Evolutionary conservation across 2,888 invertebrate genomes (phyloP).

Genomic region (Trissolcus brochymenae): DNA sequence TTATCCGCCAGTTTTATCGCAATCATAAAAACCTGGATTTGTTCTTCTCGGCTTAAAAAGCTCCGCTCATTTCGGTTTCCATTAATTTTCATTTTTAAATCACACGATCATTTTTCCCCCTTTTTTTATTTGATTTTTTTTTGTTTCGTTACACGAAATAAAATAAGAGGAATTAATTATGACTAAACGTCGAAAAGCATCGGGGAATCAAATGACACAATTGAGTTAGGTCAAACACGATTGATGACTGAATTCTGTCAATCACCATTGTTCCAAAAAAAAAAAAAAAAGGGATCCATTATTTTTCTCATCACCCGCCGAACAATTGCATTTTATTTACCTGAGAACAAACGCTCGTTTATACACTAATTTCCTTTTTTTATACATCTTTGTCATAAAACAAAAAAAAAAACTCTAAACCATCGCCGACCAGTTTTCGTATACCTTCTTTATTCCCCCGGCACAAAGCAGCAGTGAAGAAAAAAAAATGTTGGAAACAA

Average conservation of each 20-base stretch:
- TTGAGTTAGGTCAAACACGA: conserved; percentile 9
- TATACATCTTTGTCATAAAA: not conserved
- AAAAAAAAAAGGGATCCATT: not conserved
- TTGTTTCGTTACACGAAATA: too few species aligned
- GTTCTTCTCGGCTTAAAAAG: not conserved
- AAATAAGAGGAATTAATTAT: not conserved
- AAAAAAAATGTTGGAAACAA: not conserved
- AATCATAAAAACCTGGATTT: conserved; percentile 3
- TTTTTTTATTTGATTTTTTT: too few species aligned
- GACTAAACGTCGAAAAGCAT: not conserved
- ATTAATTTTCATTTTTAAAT: conserved; percentile 2
- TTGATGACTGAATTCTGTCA: conserved; percentile 15
- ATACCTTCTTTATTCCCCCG: not conserved
- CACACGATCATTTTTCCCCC: not conserved
- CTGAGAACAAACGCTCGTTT: not conserved
- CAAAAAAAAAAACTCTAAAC: too few species aligned
- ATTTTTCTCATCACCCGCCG: not conserved
- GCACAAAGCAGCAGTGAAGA: not conserved
- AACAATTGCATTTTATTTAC: not conserved
- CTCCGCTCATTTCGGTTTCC: not conserved
- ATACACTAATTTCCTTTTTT: not conserved
- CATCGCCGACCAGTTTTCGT: not conserved
- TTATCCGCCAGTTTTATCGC: conserved; percentile 3
- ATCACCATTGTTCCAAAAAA: conserved; percentile 9
- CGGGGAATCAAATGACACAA: not conserved